phyloP scores from a whole-genome alignment of 2,797 vertebrate species.

The Siniperca undulata region DNA sequence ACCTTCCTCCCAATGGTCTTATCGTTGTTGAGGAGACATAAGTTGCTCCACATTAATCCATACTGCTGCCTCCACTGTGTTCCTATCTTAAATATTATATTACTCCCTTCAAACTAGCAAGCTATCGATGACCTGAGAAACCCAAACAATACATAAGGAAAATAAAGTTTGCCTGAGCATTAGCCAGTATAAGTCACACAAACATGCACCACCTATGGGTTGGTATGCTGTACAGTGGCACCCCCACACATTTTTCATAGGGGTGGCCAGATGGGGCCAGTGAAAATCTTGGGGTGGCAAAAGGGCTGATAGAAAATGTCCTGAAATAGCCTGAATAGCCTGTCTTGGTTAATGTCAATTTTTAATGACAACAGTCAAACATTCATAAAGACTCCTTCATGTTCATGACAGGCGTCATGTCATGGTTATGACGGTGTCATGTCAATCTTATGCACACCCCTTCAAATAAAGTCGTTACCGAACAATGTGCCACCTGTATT shows the following conservation, averaged over 20 bases:
- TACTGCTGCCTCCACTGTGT: background rate
- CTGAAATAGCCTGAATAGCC: background rate
- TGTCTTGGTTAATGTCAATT: too few species aligned
- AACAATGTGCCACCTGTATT: background rate
- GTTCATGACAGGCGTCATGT: too few species aligned
- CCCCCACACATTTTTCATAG: too few species aligned
- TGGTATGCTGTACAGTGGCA: background rate
- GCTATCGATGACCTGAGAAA: slow-evolving; percentile 19
- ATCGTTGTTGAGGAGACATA: slow-evolving; percentile 25
- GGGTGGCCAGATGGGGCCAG: too few species aligned
- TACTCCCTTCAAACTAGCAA: slow-evolving; percentile 31
- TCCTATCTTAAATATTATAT: slow-evolving; percentile 4
- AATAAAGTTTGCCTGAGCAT: background rate
- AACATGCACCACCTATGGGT: background rate
- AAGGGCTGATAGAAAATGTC: background rate
- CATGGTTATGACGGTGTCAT: too few species aligned
- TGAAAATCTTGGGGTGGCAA: too few species aligned
- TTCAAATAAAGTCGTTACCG: too few species aligned
- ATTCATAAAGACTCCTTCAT: too few species aligned
- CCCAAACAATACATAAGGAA: background rate
- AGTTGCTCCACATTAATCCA: slow-evolving; percentile 18
- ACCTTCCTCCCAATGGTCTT: background rate
- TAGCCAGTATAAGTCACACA: background rate
- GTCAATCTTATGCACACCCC: too few species aligned
- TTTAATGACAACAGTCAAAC: too few species aligned